Evolutionary conservation across 2,113 vertebrate genomes (phyloP), one percentile per base, ranked within the genome.

Genomic region (Clarias gariepinus): DNA sequence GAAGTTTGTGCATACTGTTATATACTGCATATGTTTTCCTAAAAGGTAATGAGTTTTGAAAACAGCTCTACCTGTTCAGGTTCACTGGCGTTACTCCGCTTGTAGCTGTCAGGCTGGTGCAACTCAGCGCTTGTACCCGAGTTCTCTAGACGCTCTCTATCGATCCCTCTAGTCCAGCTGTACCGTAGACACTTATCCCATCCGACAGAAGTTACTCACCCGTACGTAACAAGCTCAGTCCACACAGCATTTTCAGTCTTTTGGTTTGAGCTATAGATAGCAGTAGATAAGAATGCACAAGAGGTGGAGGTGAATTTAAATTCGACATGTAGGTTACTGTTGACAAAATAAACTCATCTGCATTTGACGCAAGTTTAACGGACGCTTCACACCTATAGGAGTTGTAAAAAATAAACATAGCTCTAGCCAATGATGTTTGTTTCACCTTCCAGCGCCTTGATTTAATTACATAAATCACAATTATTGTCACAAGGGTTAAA

Each of bases 141-240:
- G 89, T 89, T 90, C 89, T 90, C 90, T 93, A 95, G 93, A 94
- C 90, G 83, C 92, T 92, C 91, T 89, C 87, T 95, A 96, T 96
- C 94, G 96, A 97, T 96, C 92, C 83, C 80, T 58, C 73, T 88
- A 85, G 91, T 89, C 91, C 91, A 93, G 93, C 89, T 85, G 91
- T 93, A 91, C 80, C 69, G 88, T 89, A 94, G 95, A 96, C 91
- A 92, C 88, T 92, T 93, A 96, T 96, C 90, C 90, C 91, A 94
- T 93, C 92, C 92, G 96, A 96, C 95, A 94, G 95, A 82, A 87
- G 93, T 91, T 93, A 94, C 93, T 96, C 96, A 96, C 90, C 95
- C 95, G 94, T 94, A 91, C 96, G 89, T 95, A 96, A 97, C 93
- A 88, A 91, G 94, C 94, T 96, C 95, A 95, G 92, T 57, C 66